phyloP scores from a whole-genome alignment of 1,140 invertebrate species.

The Drosophila quadrilineata region DNA sequence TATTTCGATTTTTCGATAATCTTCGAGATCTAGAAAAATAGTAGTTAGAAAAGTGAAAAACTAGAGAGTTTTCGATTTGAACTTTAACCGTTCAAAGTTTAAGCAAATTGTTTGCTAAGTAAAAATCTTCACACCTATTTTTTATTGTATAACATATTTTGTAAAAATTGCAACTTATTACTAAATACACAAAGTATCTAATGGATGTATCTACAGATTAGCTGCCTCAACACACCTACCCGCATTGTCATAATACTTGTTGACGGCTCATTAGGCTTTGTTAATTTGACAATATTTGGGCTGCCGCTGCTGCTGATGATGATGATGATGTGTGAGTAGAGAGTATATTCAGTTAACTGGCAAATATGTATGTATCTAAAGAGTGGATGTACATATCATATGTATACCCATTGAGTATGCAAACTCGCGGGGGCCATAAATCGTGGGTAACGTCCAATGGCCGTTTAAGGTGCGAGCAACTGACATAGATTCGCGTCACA shows the following conservation, averaged over 20 bases:
- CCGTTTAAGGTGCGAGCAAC: conserved; percentile 72
- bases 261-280: conserved; percentile 53
- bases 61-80: too few relatives aligned
- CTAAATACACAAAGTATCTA: background rate
- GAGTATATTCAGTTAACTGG: too few relatives aligned
- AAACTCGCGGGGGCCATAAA: conserved; percentile 40
- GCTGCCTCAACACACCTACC: conserved; percentile 43
- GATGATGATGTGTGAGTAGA: too few relatives aligned
- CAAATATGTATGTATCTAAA: too few relatives aligned
- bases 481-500: conserved; percentile 63
- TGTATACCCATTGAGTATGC: background rate
- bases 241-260: conserved; percentile 20
- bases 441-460: conserved; percentile 44
- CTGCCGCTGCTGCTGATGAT: background rate
- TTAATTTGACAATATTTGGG: conserved; percentile 62
- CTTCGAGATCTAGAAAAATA: too few relatives aligned
- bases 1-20: too few relatives aligned
- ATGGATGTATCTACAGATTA: conserved; percentile 9
- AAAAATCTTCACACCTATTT: background rate
- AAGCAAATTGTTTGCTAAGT: too few relatives aligned
- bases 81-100: too few relatives aligned
- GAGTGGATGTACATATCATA: background rate
- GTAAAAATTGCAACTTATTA: too few relatives aligned
- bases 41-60: too few relatives aligned
- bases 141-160: too few relatives aligned